A percentile compares a stretch with the other conserved stretches of the same genome.
Conservation (phyloP, 2,888 invertebrate species). For the Pammene aurita region DNA sequence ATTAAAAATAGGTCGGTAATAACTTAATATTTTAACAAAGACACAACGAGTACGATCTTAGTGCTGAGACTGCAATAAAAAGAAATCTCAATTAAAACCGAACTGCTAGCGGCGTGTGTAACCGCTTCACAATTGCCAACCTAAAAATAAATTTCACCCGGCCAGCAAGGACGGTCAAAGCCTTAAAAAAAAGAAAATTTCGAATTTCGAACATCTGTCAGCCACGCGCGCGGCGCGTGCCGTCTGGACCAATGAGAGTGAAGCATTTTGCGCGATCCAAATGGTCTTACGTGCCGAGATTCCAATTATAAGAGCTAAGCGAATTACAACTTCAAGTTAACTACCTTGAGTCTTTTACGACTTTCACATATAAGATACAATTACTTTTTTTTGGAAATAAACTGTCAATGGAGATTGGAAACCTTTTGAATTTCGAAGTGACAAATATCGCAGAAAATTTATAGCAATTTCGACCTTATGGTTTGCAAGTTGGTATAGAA, state of each 20-base stretch:
- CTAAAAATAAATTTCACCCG: slow-evolving; percentile 39
- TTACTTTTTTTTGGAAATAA: not conserved
- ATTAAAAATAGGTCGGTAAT: no score
- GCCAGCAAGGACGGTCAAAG: slow-evolving; percentile 41
- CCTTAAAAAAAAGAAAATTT: slow-evolving; percentile 42
- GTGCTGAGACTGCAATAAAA: no score
- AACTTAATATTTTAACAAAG: no score
- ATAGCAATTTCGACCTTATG: not conserved
- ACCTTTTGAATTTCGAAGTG: not conserved
- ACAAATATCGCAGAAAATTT: not conserved
- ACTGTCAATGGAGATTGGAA: not conserved
- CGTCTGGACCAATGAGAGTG: slow-evolving; percentile 39
- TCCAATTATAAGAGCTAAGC: not conserved
- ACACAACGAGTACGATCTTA: no score
- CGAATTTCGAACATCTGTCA: slow-evolving; percentile 44
- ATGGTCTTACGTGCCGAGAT: not conserved
- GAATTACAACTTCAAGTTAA: not conserved
- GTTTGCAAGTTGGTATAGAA: not conserved
- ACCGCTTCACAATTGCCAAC: slow-evolving; percentile 26
- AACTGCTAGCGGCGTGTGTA: no score
- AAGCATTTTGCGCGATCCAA: slow-evolving; percentile 6
- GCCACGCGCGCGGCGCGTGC: slow-evolving; percentile 41
- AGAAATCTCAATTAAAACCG: not conserved
- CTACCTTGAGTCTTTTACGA: not conserved
- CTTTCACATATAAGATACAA: not conserved